Base-by-base conservation (phyloP, 2,113 vertebrate species). In the Cephalopterus ornatus region DNA sequence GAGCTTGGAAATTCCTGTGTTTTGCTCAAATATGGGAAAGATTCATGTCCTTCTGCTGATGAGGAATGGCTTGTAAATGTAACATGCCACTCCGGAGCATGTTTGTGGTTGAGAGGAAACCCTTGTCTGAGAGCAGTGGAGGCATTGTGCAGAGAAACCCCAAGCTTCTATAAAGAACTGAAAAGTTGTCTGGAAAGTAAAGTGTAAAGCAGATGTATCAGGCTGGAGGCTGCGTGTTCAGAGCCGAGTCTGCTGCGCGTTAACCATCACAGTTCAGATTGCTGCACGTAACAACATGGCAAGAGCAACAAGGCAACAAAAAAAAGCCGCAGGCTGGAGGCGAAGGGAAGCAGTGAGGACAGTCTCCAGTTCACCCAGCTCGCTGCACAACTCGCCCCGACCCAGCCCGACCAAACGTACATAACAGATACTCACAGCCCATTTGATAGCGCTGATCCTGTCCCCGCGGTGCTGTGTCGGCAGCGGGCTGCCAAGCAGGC, bases 401-500 rank as follows among this genome's bases (percentile, higher is more conserved):
- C 35, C 70, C 79, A 22, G 12, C 73, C 88, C 0, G 18, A 74
- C 19, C 41, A 9, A 71, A 55, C 58, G 3, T 18, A 24, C 56
- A 33, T 3, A 20, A 63, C 0, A 22, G 59, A 33, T 89, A 97
- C 96, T 97, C n/a, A 97, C 97, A 67, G 17, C 82, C 87, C 92
- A 32, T 49, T 62, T 8, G 74, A 65, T 70, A 85, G 65, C 49
- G 52, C 76, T 4, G 72, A 32, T 76, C 75, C 78, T 0, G 63
- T 96, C 95, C 92, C 90, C 65, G 89, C 85, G 33, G 85, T 71
- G 8, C 14, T 1, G 88, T 56, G 62, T 16, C 47, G 0, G 66
- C 92, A 49, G 66, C 8, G 11, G 46, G 73, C 90, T 96, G 97
- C 97, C 97, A 96, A 95, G 93, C 0, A 42, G 96, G 79, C 96